These are phyloP conservation scores for Paradoxurus hermaphroditus DNA, from an alignment of 2,113 vertebrate genomes.

Conservation along the genomic window DNA sequence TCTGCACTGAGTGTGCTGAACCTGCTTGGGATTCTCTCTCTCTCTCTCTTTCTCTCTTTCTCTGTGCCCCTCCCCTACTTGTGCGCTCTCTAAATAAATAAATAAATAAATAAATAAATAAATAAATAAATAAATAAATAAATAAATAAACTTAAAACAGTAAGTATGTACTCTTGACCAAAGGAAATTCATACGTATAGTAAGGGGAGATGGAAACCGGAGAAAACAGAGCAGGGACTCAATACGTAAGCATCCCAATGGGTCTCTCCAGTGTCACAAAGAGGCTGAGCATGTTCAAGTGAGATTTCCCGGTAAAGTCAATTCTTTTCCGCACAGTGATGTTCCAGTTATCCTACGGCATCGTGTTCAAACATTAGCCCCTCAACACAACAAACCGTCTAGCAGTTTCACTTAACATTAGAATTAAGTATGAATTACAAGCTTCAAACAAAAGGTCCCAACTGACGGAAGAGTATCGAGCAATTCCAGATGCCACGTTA, in stretches of 20 bases:
- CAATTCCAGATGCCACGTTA: neutral
- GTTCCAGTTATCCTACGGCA: neutral
- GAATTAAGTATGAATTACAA: neutral
- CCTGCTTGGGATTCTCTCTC: too few species aligned
- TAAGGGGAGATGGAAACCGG: neutral
- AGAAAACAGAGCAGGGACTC: neutral
- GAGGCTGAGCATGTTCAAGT: neutral
- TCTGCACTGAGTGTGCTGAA: too few species aligned
- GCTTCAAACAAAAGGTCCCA: neutral
- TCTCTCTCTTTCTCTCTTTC: too few species aligned
- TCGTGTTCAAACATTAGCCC: neutral
- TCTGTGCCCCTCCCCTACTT: too few species aligned
- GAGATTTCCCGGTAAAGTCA: neutral
- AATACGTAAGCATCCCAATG: fast-evolving
- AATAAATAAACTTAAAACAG: too few species aligned
- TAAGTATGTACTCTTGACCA: neutral
- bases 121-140: too few species aligned
- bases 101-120: too few species aligned
- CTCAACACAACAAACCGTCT: neutral
- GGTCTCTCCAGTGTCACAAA: neutral
- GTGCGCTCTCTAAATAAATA: too few species aligned
- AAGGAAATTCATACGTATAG: neutral
- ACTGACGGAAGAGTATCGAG: neutral
- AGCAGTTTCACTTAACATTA: neutral
- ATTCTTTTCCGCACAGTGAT: neutral